phyloP scores from a whole-genome alignment of 2,113 vertebrate genomes.

The Smithornis capensis region DNA sequence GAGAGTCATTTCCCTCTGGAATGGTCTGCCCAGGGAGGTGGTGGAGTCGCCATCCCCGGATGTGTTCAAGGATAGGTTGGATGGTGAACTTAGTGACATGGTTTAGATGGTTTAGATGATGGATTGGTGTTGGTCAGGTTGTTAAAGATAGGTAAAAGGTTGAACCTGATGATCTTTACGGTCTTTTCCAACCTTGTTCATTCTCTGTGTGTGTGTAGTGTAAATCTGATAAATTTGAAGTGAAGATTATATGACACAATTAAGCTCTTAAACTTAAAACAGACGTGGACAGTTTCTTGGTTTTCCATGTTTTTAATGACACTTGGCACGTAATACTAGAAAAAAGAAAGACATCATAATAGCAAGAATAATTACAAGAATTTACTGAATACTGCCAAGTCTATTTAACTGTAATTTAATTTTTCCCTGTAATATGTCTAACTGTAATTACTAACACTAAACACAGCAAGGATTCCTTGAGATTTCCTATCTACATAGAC shows the following conservation, averaged over 20 bases:
- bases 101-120: too few relatives aligned
- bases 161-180: too few relatives aligned
- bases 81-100: too few relatives aligned
- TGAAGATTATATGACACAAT: neutral
- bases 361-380: neutral
- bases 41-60: too few relatives aligned
- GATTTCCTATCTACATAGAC: slow-evolving; percentile 75
- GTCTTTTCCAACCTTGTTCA: too few relatives aligned
- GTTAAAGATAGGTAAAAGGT: too few relatives aligned
- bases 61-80: too few relatives aligned
- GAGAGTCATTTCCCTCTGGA: too few relatives aligned
- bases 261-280: neutral
- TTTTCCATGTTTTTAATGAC: neutral
- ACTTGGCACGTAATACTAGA: neutral
- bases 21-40: too few relatives aligned
- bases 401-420: neutral
- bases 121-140: too few relatives aligned
- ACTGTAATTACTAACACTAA: slow-evolving; percentile 52
- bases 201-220: too few relatives aligned
- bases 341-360: neutral
- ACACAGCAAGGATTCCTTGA: slow-evolving; percentile 62
- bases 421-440: neutral
- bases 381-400: neutral
- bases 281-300: neutral
- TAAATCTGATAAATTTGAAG: neutral